Evolutionary conservation across 1,140 invertebrate genomes (phyloP).

Genomic region (Trichonephila clavipes): DNA sequence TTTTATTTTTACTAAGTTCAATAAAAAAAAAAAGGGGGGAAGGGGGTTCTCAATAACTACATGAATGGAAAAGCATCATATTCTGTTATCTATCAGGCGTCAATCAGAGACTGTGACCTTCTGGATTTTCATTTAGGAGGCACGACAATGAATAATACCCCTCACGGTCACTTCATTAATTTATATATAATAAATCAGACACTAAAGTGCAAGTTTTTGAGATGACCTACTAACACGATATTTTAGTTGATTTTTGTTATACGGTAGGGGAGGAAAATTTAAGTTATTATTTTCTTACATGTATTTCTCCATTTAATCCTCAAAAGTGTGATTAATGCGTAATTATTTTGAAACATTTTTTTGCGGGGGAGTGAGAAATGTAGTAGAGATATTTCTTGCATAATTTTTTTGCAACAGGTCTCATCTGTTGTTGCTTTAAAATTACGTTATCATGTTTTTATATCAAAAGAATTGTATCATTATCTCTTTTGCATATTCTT

Average conservation of each 20-base stretch:
- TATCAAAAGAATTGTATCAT: background rate
- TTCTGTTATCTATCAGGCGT: background rate
- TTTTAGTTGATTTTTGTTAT: background rate
- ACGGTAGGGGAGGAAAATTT: background rate
- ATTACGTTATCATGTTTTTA: background rate
- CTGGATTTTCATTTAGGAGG: constrained; percentile 4
- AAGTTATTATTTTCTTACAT: constrained; percentile 17
- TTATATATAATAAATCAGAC: constrained; percentile 9
- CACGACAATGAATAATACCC: background rate
- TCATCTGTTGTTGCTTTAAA: background rate
- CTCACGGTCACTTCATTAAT: constrained; percentile 1
- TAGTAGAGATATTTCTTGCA: background rate
- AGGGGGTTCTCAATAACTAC: too few species aligned
- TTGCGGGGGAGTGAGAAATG: background rate
- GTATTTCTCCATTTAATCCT: constrained; percentile 31
- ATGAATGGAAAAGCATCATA: too few species aligned
- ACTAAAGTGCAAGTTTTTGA: background rate
- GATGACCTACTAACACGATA: background rate
- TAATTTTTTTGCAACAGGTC: background rate
- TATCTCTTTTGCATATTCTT: background rate
- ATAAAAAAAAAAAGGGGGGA: too few species aligned
- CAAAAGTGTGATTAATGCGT: constrained; percentile 9
- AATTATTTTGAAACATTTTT: background rate
- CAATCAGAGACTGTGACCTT: background rate
- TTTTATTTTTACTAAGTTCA: too few species aligned